Conservation (phyloP, 2,888 invertebrate species). For the Dysmachus trigonus region DNA sequence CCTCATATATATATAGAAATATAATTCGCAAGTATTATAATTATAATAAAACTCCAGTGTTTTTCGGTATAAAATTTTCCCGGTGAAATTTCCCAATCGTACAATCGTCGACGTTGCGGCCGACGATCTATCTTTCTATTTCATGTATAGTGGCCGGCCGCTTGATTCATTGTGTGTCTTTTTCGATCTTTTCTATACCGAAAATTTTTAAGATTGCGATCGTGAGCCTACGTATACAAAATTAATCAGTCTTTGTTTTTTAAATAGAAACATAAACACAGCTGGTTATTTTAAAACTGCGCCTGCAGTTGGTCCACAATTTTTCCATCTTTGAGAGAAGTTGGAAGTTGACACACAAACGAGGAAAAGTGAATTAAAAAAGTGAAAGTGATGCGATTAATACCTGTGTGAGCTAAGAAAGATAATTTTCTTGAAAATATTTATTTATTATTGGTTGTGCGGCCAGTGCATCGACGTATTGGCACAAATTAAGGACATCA, state of each 20-base stretch:
- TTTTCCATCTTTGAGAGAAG: neutral
- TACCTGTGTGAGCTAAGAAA: slow-evolving; percentile 26
- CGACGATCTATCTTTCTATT: neutral
- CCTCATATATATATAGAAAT: neutral
- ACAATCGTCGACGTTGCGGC: neutral
- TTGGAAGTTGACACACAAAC: slow-evolving; percentile 16
- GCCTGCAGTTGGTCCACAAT: neutral
- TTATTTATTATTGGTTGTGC: neutral
- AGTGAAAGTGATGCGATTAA: slow-evolving; percentile 42
- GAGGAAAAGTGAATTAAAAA: slow-evolving; percentile 35
- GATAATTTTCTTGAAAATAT: slow-evolving; percentile 32
- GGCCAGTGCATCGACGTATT: neutral
- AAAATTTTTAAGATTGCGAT: neutral
- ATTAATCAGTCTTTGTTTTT: neutral
- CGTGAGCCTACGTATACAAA: neutral
- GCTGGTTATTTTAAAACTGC: neutral
- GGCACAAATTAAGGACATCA: neutral
- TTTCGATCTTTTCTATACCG: neutral
- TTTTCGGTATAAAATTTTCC: neutral
- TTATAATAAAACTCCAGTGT: neutral
- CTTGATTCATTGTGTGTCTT: neutral
- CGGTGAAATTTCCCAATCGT: neutral
- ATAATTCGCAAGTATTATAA: neutral
- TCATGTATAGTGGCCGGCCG: neutral
- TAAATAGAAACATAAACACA: slow-evolving; percentile 9